Base-by-base conservation (phyloP, 2,797 vertebrate genomes). In the Benthosema pterotum region DNA sequence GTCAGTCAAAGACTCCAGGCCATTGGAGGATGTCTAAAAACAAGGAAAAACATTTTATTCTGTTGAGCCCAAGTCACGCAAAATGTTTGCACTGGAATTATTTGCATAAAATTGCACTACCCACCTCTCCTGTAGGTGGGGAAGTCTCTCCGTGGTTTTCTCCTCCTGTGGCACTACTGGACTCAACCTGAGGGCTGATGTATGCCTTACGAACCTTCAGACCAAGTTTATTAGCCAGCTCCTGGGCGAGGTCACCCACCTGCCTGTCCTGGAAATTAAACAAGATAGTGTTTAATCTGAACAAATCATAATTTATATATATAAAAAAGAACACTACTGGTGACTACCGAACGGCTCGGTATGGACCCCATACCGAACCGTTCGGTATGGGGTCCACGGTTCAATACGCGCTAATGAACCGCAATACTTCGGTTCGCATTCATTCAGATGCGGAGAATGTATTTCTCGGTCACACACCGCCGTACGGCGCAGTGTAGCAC, bases 181-280 rank as follows among this genome's bases (percentile, higher is more conserved):
- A 91, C 63, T 94, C 93, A 0, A 95, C 94, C 93, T 98, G 97
- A 51, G 93, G 92, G 80, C 97, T 96, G 82, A 97, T 93, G 22
- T 99, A 99, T 0, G 98, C 97, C 89, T 97, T 99, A 54, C 98
- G 95, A 63, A 93, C 93, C 61, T 95, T 96, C 73, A 99, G 76
- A 47, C 98, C 97, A 65, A 99, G 87, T 86, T 97, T 98, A 83
- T 90, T 95, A 17, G 97, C 98, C 75, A 99, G 93, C 75, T 99
- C 96, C 90, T 98, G 96, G 53, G 97, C 97, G 62, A 99, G 87
- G 0, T 98, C 96, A 0, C 92, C 94, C 32, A 99, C 96, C 0
- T 95, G 96, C 66, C 95, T 91, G 88, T 99, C 97, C 98, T 99
- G 81, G 11, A 77, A 48, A 38, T 38, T 7, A 38, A 11, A 71